These are phyloP conservation scores for Cosmia pyralina DNA, from an alignment of 2,888 invertebrate genomes.

Conservation along the genomic window DNA sequence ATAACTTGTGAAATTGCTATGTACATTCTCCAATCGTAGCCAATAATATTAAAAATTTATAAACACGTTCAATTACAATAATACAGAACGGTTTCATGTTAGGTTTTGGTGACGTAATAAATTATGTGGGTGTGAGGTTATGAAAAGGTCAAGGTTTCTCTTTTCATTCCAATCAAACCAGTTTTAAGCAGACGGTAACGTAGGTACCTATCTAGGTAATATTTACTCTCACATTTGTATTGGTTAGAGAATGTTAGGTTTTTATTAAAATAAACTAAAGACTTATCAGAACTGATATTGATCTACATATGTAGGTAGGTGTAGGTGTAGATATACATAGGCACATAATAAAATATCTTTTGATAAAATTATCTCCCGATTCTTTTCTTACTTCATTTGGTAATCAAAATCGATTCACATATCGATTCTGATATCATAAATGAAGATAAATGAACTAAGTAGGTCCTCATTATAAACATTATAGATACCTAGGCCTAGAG, in stretches of 20 bases:
- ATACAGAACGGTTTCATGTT: neutral
- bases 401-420: neutral
- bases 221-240: neutral
- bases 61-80: neutral
- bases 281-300: neutral
- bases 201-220: neutral
- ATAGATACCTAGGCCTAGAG: neutral
- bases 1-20: fast-evolving
- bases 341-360: neutral
- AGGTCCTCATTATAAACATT: neutral
- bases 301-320: neutral
- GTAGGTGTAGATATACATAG: neutral
- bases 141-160: neutral
- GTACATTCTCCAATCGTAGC: neutral
- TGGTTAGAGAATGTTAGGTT: neutral
- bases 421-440: neutral
- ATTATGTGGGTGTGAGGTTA: neutral
- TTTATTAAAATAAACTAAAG: neutral
- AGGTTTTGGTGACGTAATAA: constrained; percentile 11
- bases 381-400: neutral
- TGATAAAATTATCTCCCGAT: too few species aligned
- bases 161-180: too few species aligned
- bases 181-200: neutral
- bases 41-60: neutral
- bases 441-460: neutral